phyloP scores from a whole-genome alignment of 2,888 invertebrate species.

The Machimus rusticus region DNA sequence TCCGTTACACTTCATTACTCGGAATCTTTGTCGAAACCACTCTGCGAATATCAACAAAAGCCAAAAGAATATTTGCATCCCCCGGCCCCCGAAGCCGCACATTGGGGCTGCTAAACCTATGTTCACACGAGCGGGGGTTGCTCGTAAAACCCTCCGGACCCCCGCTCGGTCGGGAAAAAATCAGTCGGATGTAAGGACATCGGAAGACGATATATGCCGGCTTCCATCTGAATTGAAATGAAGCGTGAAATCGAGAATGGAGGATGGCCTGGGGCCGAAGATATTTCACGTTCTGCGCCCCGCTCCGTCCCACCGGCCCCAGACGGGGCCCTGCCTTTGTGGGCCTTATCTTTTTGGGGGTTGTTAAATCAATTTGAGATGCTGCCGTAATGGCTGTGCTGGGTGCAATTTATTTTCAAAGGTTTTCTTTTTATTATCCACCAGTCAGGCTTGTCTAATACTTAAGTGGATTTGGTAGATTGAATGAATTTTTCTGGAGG shows the following conservation, averaged over 20 bases:
- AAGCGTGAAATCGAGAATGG: slow-evolving; percentile 39
- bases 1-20: slow-evolving; percentile 29
- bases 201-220: slow-evolving; percentile 30
- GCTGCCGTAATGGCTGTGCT: slow-evolving; percentile 36
- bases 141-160: background rate
- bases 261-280: slow-evolving; percentile 10
- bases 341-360: slow-evolving; percentile 34
- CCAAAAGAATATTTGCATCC: background rate
- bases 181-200: slow-evolving; percentile 32
- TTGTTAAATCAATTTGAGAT: slow-evolving; percentile 42
- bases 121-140: background rate
- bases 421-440: slow-evolving; percentile 36
- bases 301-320: background rate
- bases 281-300: slow-evolving; percentile 6
- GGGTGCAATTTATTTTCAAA: slow-evolving; percentile 42
- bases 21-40: background rate
- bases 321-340: background rate
- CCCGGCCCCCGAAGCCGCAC: background rate
- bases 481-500: slow-evolving; percentile 29
- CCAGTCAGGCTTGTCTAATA: slow-evolving; percentile 39
- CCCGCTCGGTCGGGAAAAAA: background rate
- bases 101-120: background rate
- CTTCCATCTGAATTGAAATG: slow-evolving; percentile 38
- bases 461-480: slow-evolving; percentile 41
- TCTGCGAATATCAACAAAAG: background rate